phyloP scores from a whole-genome alignment of 2,888 invertebrate species.

The Oscheius sp. region DNA sequence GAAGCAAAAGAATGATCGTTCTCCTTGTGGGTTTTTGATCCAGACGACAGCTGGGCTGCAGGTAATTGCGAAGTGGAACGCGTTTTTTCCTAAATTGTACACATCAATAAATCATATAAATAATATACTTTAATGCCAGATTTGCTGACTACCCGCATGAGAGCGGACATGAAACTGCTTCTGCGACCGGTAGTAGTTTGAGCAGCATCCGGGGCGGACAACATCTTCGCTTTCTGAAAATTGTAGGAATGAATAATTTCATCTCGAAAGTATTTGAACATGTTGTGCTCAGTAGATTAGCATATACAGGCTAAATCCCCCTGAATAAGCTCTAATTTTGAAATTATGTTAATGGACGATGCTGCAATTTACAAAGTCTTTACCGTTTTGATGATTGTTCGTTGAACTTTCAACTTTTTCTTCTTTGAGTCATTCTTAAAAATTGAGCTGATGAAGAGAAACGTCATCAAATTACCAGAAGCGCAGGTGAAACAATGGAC shows the following conservation, averaged over 20 bases:
- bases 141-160: constrained; percentile 28
- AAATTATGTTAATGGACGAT: background rate
- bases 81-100: constrained; percentile 1
- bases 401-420: background rate
- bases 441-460: background rate
- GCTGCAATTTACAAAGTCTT: background rate
- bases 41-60: constrained; percentile 24
- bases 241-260: background rate
- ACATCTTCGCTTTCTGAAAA: constrained; percentile 10
- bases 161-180: constrained; percentile 16
- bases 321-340: too few relatives aligned
- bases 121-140: constrained; percentile 12
- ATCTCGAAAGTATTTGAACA: too few relatives aligned
- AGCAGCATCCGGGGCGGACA: background rate
- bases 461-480: background rate
- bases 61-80: constrained; percentile 2
- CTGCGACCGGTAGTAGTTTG: background rate
- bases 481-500: background rate
- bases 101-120: background rate
- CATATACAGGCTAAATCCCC: background rate
- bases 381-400: constrained; percentile 3
- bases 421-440: background rate
- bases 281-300: too few relatives aligned
- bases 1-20: constrained; percentile 25
- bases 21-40: constrained; percentile 4